These are phyloP conservation scores for Neogale vison DNA, from an alignment of 2,113 vertebrate genomes.

Conservation along the genomic window DNA sequence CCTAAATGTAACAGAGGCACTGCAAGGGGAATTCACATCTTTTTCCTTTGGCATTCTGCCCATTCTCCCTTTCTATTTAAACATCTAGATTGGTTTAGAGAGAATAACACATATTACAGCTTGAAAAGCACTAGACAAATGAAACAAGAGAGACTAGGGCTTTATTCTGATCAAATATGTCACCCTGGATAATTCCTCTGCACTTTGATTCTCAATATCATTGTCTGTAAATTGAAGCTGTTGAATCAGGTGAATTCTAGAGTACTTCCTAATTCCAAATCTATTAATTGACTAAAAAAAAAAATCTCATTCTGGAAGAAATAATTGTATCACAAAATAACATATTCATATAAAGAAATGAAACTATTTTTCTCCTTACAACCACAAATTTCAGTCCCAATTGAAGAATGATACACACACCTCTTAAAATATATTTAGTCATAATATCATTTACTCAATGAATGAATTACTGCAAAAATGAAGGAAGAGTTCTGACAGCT, in stretches of 20 bases:
- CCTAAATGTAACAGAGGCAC: neutral
- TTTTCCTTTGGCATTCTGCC: neutral
- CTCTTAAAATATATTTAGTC: neutral
- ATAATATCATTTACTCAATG: neutral
- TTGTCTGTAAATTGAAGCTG: neutral
- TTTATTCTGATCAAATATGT: neutral
- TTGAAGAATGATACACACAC: neutral
- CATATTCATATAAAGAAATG: neutral
- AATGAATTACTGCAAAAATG: neutral
- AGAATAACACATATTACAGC: neutral
- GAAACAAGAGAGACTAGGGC: neutral
- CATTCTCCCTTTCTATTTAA: neutral
- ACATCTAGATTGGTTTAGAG: neutral
- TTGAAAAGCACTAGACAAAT: neutral
- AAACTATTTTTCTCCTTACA: neutral
- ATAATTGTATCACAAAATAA: conserved; percentile 20
- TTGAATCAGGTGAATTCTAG: neutral
- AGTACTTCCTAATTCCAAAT: neutral
- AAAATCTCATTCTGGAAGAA: neutral
- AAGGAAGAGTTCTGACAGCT: neutral
- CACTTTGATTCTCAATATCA: neutral
- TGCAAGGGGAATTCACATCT: fast-evolving
- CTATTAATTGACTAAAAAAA: neutral
- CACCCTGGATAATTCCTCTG: neutral
- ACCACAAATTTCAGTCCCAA: neutral